Evolutionary conservation across 2,113 vertebrate genomes (phyloP).

Genomic region (Raja brachyura): DNA sequence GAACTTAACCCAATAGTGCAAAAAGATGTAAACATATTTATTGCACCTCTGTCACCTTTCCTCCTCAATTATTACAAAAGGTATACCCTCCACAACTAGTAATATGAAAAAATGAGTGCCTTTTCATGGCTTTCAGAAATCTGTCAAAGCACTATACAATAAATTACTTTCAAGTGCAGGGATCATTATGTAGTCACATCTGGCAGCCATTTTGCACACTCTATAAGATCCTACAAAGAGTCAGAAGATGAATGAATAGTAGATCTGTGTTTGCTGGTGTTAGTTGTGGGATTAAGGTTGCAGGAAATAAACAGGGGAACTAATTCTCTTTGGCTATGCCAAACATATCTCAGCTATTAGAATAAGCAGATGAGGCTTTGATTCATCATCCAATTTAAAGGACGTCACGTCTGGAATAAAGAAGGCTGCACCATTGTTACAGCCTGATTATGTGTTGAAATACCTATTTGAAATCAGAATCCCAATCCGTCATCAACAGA

Average conservation of each 20-base stretch:
- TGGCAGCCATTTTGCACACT: background rate
- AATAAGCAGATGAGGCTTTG: background rate
- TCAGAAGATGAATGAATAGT: background rate
- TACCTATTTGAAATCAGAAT: background rate
- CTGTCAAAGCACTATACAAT: background rate
- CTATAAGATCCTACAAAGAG: background rate
- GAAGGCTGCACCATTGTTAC: background rate
- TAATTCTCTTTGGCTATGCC: background rate
- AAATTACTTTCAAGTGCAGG: slow-evolving; percentile 16
- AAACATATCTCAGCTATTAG: background rate
- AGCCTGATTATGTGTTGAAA: background rate
- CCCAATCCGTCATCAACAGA: background rate
- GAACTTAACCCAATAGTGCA: background rate
- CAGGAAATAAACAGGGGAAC: background rate
- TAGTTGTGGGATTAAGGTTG: background rate
- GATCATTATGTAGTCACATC: background rate
- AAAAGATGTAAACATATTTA: background rate
- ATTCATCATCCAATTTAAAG: background rate
- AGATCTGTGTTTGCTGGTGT: background rate
- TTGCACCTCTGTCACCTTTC: background rate
- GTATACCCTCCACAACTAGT: background rate
- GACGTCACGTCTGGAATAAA: background rate
- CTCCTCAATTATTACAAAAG: background rate
- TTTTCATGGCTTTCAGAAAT: background rate
- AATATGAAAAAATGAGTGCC: background rate